phyloP scores from a whole-genome alignment of 2,888 invertebrate genomes.

The Timandra comae region DNA sequence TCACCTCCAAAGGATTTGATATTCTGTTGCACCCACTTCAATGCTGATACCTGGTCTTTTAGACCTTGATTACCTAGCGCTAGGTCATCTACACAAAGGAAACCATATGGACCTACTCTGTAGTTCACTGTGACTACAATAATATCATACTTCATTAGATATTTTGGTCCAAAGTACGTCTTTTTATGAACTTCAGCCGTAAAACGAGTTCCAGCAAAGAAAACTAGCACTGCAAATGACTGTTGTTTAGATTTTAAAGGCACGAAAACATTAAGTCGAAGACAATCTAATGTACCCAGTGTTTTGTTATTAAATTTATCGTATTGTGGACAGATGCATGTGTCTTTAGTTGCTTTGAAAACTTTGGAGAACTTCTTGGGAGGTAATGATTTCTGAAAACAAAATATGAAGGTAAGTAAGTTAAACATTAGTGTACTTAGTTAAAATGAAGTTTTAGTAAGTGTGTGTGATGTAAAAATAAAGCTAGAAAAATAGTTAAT shows the following conservation, averaged over 20 bases:
- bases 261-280: conserved; percentile 78
- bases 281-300: conserved; percentile 68
- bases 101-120: conserved; percentile 37
- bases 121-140: conserved; percentile 31
- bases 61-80: conserved; percentile 35
- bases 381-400: conserved; percentile 13
- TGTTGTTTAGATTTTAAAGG: conserved; percentile 33
- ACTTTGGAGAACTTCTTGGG: conserved; percentile 7
- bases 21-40: conserved; percentile 30
- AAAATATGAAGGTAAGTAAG: no score
- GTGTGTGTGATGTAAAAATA: no score
- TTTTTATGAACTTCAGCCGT: conserved; percentile 25
- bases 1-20: conserved; percentile 34
- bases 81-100: conserved; percentile 33
- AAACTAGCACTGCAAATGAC: conserved; percentile 32
- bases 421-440: no score
- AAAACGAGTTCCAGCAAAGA: conserved; percentile 37
- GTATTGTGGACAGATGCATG: conserved; percentile 33
- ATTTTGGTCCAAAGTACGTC: conserved; percentile 27
- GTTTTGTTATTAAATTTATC: conserved; percentile 31
- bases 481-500: no score
- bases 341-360: conserved; percentile 23
- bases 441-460: no score
- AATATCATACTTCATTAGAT: conserved; percentile 26
- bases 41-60: conserved; percentile 29